Conservation (phyloP, 2,797 vertebrate species). For the Kryptopterus vitreolus region DNA sequence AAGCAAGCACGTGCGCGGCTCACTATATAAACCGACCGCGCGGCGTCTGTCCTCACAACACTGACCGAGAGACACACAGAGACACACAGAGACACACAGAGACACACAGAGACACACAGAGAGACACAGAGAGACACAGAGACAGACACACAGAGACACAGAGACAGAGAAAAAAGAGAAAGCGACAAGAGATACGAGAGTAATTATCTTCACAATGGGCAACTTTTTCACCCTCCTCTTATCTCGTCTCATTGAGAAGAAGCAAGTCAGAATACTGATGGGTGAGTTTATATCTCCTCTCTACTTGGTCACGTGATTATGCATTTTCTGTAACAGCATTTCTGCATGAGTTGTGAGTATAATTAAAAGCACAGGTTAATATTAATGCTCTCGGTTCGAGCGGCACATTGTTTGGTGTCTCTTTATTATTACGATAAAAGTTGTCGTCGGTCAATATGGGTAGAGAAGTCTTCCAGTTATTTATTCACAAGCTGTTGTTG, state of each 20-base stretch:
- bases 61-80: not conserved
- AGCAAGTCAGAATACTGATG: constrained; percentile 43
- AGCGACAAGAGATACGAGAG: not conserved
- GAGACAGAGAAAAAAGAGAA: not conserved
- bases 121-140: not conserved
- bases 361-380: not conserved
- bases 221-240: constrained; percentile 27
- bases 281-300: constrained; percentile 32
- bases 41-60: not conserved
- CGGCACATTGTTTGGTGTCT: too few species aligned
- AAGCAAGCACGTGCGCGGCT: constrained; percentile 13
- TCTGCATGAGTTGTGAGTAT: not conserved
- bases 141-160: not conserved
- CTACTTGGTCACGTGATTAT: not conserved
- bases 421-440: too few species aligned
- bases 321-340: not conserved
- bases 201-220: constrained; percentile 25
- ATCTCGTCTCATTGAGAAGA: constrained; percentile 29
- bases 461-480: not conserved
- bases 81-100: not conserved
- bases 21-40: not conserved
- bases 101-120: not conserved
- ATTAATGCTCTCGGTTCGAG: not conserved
- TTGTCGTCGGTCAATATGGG: not conserved
- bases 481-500: not conserved